Evolutionary conservation across 2,888 invertebrate genomes (phyloP).

Genomic region (Spisula subtruncata): DNA sequence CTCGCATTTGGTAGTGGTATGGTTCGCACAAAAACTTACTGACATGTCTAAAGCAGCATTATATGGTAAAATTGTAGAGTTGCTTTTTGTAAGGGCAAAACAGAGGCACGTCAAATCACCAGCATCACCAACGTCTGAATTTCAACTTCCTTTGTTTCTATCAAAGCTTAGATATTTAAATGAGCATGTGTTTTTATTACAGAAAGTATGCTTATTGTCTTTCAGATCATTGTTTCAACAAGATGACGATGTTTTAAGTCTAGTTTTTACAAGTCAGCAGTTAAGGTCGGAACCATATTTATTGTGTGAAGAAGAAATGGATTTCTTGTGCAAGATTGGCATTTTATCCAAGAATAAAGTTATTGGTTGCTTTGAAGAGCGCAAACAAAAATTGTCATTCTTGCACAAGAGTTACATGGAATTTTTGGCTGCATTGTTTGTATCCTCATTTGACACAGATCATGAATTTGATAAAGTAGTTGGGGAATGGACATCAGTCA

Average conservation of each 20-base stretch:
- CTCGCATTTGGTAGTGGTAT: not conserved
- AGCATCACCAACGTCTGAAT: not conserved
- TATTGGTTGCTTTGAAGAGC: not conserved
- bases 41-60: not conserved
- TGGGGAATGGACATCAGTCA: not conserved
- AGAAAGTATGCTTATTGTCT: not conserved
- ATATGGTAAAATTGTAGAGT: not conserved
- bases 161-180: not conserved
- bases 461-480: not conserved
- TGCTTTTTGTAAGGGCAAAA: not conserved
- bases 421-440: not conserved
- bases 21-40: not conserved
- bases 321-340: not conserved
- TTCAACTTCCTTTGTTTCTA: not conserved
- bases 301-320: not conserved
- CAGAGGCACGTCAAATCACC: not conserved
- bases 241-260: not conserved
- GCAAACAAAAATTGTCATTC: not conserved
- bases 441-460: not conserved
- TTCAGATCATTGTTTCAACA: not conserved
- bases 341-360: not conserved
- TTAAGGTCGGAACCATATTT: not conserved
- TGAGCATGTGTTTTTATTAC: not conserved
- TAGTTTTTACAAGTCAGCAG: not conserved
- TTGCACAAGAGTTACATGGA: not conserved